Evolutionary conservation across 2,797 vertebrate genomes (phyloP).

Genomic region (Rousettus madagascariensis): DNA sequence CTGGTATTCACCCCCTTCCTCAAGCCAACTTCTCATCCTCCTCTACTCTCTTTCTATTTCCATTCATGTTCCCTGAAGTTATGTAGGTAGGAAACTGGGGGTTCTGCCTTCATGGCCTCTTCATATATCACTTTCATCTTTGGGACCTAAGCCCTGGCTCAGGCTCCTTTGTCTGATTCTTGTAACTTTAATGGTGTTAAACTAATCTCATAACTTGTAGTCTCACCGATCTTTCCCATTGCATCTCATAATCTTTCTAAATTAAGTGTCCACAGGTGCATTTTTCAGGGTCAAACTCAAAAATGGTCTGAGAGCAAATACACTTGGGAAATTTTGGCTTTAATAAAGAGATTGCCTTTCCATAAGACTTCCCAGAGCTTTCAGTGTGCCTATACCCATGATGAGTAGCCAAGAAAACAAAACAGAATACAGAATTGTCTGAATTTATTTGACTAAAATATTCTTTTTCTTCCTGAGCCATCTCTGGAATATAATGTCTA

Average conservation of each 20-base stretch:
- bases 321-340: not conserved
- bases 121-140: not conserved
- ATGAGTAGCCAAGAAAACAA: not conserved
- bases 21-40: not conserved
- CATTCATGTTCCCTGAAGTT: not conserved
- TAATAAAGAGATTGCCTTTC: not conserved
- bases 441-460: not conserved
- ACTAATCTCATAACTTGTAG: not conserved
- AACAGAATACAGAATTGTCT: not conserved
- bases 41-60: not conserved
- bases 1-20: not conserved
- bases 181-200: not conserved
- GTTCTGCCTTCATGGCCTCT: not conserved
- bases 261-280: not conserved
- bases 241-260: not conserved
- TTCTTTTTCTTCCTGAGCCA: not conserved
- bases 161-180: not conserved
- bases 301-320: not conserved
- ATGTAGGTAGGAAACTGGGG: not conserved
- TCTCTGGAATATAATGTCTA: not conserved
- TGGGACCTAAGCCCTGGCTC: not conserved
- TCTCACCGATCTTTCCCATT: not conserved
- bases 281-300: not conserved
- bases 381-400: not conserved
- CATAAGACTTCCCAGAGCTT: not conserved